These are phyloP conservation scores for Drosophila nr. perissopoda DNA, from an alignment of 2,888 invertebrate species.

Conservation along the genomic window DNA sequence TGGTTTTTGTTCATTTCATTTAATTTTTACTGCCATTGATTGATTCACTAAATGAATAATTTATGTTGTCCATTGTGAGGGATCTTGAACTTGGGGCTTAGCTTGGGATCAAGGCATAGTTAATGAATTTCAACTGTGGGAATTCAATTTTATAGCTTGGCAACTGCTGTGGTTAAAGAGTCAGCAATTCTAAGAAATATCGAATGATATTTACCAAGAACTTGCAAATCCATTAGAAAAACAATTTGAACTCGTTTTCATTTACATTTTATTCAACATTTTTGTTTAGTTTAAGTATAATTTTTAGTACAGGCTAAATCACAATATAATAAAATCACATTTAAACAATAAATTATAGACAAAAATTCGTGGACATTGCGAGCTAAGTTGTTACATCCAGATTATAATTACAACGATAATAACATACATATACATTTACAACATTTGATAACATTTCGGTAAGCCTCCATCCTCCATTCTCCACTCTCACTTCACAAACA, in stretches of 20 bases:
- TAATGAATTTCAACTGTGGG: constrained; percentile 34
- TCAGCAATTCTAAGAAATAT: constrained; percentile 16
- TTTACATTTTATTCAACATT: constrained; percentile 36
- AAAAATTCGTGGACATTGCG: constrained; percentile 73
- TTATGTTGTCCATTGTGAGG: constrained; percentile 29
- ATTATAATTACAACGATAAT: constrained; percentile 37
- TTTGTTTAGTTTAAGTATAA: constrained; percentile 43
- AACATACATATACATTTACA: constrained; percentile 37
- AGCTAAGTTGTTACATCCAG: constrained; percentile 45
- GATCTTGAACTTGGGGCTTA: constrained; percentile 68
- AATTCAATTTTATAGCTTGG: constrained; percentile 29
- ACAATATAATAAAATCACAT: constrained; percentile 82
- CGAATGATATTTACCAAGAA: constrained; percentile 5
- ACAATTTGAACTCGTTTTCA: constrained; percentile 11
- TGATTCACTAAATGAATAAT: constrained; percentile 59
- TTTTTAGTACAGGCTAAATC: constrained; percentile 79
- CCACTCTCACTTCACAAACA: constrained; percentile 68
- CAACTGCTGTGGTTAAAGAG: constrained; percentile 25
- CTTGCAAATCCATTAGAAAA: constrained; percentile 15
- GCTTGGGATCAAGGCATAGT: constrained; percentile 49
- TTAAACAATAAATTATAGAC: constrained; percentile 78
- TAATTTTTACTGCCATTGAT: constrained; percentile 60
- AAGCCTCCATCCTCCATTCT: constrained; percentile 15
- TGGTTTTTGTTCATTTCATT: constrained; percentile 13
- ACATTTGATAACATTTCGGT: constrained; percentile 40